These are phyloP conservation scores for Bombyx huttoni DNA, from an alignment of 2,888 invertebrate species.

Conservation along the genomic window DNA sequence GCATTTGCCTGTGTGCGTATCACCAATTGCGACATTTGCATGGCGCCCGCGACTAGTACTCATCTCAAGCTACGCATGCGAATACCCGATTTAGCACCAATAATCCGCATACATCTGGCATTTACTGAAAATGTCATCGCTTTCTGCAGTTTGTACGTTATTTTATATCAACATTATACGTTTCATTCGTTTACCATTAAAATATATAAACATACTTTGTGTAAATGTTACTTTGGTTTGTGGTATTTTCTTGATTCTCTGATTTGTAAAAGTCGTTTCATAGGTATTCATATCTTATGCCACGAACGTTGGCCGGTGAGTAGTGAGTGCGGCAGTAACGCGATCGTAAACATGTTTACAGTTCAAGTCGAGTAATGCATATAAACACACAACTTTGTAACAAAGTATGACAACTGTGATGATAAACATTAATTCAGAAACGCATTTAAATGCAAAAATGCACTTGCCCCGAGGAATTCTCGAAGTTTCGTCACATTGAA, in stretches of 20 bases:
- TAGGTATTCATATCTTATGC: not conserved
- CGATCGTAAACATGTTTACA: not conserved
- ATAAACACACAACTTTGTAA: not conserved
- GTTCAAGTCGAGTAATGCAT: not conserved
- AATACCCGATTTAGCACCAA: not conserved
- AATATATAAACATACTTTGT: not conserved
- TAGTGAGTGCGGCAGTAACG: not conserved
- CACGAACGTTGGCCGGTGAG: not conserved
- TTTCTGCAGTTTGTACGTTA: not conserved
- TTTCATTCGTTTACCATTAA: not conserved
- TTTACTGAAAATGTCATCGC: not conserved
- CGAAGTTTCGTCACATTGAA: not conserved
- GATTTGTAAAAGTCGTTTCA: not conserved
- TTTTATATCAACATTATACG: not conserved
- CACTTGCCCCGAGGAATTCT: not conserved
- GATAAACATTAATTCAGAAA: not conserved
- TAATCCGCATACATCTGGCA: not conserved
- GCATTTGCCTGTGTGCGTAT: constrained; percentile 15
- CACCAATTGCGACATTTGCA: constrained; percentile 5
- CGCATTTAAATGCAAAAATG: no score
- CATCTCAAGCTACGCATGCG: not conserved
- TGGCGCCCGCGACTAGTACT: not conserved
- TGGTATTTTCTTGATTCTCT: not conserved
- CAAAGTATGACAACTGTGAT: not conserved
- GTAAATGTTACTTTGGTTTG: not conserved